Base-by-base conservation (phyloP, 2,888 invertebrate species). In the Drosophila anomalipes region DNA sequence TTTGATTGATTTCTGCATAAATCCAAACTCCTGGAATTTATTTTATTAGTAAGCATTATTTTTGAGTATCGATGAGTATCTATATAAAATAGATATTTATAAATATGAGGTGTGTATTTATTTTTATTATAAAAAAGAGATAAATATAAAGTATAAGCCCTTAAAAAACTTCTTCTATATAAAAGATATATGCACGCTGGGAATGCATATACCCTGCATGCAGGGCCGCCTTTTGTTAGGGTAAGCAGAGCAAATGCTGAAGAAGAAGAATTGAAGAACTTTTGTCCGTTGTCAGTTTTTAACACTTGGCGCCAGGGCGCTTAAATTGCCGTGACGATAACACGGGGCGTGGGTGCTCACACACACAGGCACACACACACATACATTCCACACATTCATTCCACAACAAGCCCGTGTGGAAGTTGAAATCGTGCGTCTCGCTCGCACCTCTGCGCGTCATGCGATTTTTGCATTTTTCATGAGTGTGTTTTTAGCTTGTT, bases 291-390 rank as follows among this genome's bases (percentile, higher is more conserved):
- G 77, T 65, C 49, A 41, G 60, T 61, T 76, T 66, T 74, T 62
- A 74, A 61, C 77, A 58, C 62, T 89, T 87, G 85, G 85, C 85
- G 85, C 85, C 85, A 89, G 70, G 79, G 89, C 84, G 85, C 85
- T 89, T 89, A 84, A 80, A 77, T 74, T 82, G 79, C 53, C 65
- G 39, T 81, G 76, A 64, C 70, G 70, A 71, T 74, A 70, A 70
- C 59, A 66, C 49, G 39, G 53, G 78, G 59, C 53, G 66, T 66
- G 61, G 66, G 67, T 54, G 64, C 62, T 22, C 57, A 44, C 33
- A 61, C n/a, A 61, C 35, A 35, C 30, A 54, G 4, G 56, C 14
- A 57, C 3, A 39, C 16, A 33, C 33, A 39, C 16, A 44, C 56
- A 53, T 26, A 47, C 16, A 33, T 33, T 51, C 51, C 22, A 33